Base-by-base conservation (phyloP, 2,797 vertebrate species). In the Acanthopagrus latus region DNA sequence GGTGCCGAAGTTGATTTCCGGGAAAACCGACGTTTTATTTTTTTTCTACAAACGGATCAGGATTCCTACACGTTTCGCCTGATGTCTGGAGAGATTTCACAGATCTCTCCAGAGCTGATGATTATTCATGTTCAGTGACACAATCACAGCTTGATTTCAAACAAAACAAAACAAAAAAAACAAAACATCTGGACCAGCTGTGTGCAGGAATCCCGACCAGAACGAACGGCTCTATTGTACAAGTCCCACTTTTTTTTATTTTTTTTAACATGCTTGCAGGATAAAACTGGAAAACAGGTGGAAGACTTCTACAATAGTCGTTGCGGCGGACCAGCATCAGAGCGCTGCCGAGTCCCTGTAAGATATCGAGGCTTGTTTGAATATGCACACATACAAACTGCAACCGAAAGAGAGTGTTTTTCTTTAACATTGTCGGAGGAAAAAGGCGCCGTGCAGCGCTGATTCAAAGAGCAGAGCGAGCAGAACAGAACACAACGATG, bases 221-320 rank as follows among this genome's bases (percentile, higher is more conserved):
- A 29, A 74, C 57, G 38, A 69, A 80, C 64, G 0, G 64, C 64
- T 55, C 74, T 84, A 76, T 77, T 44, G 75, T 78, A 81, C 63
- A 80, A 70, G 80, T 82, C 65, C 55, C 76, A 64, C 76, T 44
- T 72, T 59, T 41, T 62, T 33, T 27, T 27, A n/a, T 27, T 27
- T 29, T 29, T 29, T 29, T 29, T 4, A 11, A 88, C 72, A 80
- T 73, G 85, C 62, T 71, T 62, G 78, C 51, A 73, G 78, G 82
- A 77, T 68, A 23, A 41, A 85, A 83, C 46, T 85, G 29, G 46
- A 83, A 58, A 29, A 81, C 76, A 62, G 78, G 76, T 72, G 85
- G 87, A 88, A 84, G 83, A 85, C 84, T 84, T 86, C 68, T 83
- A 88, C 87, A 73, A 84, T 50, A 86, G 78, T 86, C 66, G 65